Conservation (phyloP, 2,888 invertebrate genomes). For the Dione juno region DNA sequence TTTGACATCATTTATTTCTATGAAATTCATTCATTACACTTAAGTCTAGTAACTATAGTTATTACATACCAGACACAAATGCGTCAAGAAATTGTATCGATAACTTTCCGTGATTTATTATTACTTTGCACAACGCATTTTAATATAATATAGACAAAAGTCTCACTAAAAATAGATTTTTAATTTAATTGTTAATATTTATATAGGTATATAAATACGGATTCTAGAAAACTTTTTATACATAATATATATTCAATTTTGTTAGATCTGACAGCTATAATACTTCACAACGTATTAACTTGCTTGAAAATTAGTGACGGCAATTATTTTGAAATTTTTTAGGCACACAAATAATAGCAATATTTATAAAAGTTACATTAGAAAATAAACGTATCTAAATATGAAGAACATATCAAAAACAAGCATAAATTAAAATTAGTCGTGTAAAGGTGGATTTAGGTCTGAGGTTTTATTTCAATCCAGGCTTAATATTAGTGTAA, state of each 20-base stretch:
- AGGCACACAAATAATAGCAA: too few relatives aligned
- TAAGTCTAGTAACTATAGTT: background rate
- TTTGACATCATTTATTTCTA: conserved; percentile 9
- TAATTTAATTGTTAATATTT: background rate
- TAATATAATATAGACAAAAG: too few relatives aligned
- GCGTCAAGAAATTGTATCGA: background rate
- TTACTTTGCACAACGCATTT: background rate
- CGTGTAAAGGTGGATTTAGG: background rate
- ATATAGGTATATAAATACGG: too few relatives aligned
- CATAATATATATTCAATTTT: background rate
- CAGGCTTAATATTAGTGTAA: background rate
- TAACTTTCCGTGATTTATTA: background rate
- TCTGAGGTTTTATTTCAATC: background rate
- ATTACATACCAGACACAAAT: conserved; percentile 6
- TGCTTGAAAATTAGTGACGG: conserved; percentile 22
- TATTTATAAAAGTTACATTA: background rate
- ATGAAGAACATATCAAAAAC: background rate
- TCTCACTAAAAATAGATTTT: too few relatives aligned
- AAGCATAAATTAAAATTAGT: too few relatives aligned
- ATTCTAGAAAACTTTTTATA: background rate
- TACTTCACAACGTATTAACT: conserved; percentile 14
- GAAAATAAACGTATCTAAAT: background rate
- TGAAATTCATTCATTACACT: conserved; percentile 10
- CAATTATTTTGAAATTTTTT: too few relatives aligned
- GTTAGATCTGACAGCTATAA: conserved; percentile 3